These are phyloP conservation scores for Crambe crambe DNA, from an alignment of 37 sponge, comb jelly and placozoan species.

Conservation along the genomic window DNA sequence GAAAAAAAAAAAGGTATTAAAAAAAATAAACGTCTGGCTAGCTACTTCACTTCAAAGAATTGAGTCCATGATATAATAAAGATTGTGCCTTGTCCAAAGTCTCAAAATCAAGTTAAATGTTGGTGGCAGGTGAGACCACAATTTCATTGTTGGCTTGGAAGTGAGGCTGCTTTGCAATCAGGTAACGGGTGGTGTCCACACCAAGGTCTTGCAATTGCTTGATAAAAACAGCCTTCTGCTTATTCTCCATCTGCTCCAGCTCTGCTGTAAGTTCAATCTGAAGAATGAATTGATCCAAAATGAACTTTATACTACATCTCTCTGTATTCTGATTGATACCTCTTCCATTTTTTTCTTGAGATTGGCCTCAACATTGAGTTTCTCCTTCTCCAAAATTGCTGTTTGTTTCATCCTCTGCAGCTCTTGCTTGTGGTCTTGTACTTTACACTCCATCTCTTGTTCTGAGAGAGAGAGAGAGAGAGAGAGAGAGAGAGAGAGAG, in stretches of 20 bases:
- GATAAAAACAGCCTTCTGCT: conserved; percentile 37
- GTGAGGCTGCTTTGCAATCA: conserved; percentile 49
- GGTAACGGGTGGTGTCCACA: conserved; percentile 78
- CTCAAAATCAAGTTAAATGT: no score
- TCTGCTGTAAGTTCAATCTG: conserved; percentile 44
- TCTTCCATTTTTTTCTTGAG: conserved; percentile 41
- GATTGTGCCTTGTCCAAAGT: no score
- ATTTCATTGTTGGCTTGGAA: conserved; percentile 51
- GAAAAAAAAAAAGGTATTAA: no score
- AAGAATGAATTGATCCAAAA: no score
- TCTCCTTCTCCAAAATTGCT: conserved; percentile 27
- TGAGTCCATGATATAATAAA: no score
- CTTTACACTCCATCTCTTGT: conserved; percentile 47
- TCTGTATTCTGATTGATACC: no score
- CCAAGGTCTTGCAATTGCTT: conserved; percentile 39
- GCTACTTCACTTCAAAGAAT: no score
- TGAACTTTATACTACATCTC: no score
- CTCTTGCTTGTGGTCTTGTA: conserved; percentile 55
- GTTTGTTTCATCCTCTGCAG: conserved; percentile 46
- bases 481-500: no score
- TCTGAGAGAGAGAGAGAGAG: conserved; percentile 36
- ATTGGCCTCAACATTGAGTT: conserved; percentile 10
- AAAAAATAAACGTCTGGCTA: no score
- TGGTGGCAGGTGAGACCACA: conserved; percentile 28
- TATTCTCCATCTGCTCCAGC: conserved; percentile 54